Conservation (phyloP, 2,113 vertebrate genomes). For the Petromus typicus region DNA sequence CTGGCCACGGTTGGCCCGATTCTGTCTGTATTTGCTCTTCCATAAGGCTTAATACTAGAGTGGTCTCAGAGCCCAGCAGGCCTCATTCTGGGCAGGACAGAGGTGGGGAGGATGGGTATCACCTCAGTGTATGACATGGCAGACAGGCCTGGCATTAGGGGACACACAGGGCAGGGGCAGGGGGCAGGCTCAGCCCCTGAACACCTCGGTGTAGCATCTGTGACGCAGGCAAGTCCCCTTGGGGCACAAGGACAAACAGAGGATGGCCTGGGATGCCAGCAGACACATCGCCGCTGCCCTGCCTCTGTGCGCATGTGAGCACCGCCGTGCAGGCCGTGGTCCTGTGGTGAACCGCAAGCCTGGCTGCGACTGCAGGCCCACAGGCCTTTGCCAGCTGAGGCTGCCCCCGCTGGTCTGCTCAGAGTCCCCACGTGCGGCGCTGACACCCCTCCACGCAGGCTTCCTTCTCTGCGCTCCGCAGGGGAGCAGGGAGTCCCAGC, state of each 20-base stretch:
- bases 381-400: not conserved
- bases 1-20: not conserved
- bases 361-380: not conserved
- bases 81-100: not conserved
- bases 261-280: not conserved
- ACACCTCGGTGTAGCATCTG: not conserved
- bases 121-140: not conserved
- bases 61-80: not conserved
- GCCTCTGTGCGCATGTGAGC: not conserved
- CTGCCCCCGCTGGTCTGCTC: not conserved
- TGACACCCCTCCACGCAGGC: not conserved
- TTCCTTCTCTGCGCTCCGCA: not conserved
- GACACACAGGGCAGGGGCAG: not conserved
- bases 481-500: not conserved
- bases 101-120: rapidly evolving
- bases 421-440: not conserved
- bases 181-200: not conserved
- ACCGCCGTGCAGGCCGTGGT: not conserved
- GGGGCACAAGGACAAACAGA: not conserved
- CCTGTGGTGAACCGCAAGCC: not conserved
- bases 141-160: not conserved
- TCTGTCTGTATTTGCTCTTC: not conserved
- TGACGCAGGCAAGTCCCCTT: not conserved
- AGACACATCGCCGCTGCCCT: no score
- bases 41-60: not conserved